Conservation (phyloP, 1,140 invertebrate species). For the Charaxes varanes region DNA sequence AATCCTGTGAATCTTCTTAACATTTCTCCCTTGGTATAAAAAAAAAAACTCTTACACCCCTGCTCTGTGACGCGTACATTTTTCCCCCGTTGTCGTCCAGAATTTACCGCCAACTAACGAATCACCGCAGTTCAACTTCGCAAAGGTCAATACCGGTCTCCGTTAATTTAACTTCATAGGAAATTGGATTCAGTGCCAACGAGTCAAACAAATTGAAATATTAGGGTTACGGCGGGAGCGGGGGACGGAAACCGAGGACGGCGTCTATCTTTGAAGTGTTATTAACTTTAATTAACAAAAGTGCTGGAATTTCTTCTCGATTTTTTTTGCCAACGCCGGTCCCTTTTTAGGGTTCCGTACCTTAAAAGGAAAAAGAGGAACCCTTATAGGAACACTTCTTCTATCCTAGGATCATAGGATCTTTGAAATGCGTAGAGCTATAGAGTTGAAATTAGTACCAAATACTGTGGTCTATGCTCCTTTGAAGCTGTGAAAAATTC, state of each 20-base stretch:
- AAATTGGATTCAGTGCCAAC: constrained; percentile 24
- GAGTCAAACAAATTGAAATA: constrained; percentile 26
- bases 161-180: constrained; percentile 28
- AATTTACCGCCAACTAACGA: constrained; percentile 12
- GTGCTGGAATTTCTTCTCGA: not conserved
- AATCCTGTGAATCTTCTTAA: too few species aligned
- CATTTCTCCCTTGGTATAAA: too few species aligned
- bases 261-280: constrained; percentile 9
- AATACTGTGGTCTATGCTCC: too few species aligned
- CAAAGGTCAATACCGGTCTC: constrained; percentile 21
- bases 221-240: constrained; percentile 10
- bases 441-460: too few species aligned
- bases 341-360: too few species aligned
- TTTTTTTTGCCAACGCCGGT: not conserved
- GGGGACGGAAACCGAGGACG: constrained; percentile 10
- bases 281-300: constrained; percentile 13
- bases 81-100: not conserved
- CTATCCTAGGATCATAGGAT: too few species aligned
- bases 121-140: constrained; percentile 7
- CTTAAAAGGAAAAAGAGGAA: too few species aligned
- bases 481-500: too few species aligned
- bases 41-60: too few species aligned
- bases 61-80: not conserved
- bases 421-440: too few species aligned
- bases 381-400: too few species aligned